A percentile compares a stretch with the other conserved stretches of the same genome.
These are phyloP conservation scores for Drosophila phalerata DNA, from an alignment of 2,888 invertebrate species.

Conservation along the genomic window DNA sequence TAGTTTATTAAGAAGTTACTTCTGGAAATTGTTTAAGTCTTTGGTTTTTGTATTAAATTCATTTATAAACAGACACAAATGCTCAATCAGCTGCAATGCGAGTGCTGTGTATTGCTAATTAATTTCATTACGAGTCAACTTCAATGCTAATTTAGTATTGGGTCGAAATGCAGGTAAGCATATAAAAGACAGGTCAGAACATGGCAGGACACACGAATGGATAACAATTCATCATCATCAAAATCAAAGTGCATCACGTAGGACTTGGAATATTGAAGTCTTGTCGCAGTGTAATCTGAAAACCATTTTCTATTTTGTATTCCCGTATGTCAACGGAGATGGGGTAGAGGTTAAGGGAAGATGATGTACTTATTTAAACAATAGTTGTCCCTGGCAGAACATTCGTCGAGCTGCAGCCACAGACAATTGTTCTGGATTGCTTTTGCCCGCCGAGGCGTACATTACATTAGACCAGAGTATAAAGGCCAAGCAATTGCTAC, in stretches of 20 bases:
- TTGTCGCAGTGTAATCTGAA: slow-evolving; percentile 51
- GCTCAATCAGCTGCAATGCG: slow-evolving; percentile 49
- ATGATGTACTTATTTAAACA: slow-evolving; percentile 63
- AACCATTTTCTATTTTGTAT: slow-evolving; percentile 67
- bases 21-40: not conserved
- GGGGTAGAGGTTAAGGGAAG: not conserved
- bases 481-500: slow-evolving; percentile 40
- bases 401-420: slow-evolving; percentile 35
- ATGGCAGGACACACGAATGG: slow-evolving; percentile 27
- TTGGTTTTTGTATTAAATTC: slow-evolving; percentile 23
- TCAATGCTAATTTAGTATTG: slow-evolving; percentile 51
- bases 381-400: slow-evolving; percentile 52
- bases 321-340: slow-evolving; percentile 49
- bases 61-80: slow-evolving; percentile 36
- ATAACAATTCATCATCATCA: slow-evolving; percentile 58
- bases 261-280: slow-evolving; percentile 47
- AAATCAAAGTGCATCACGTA: slow-evolving; percentile 54
- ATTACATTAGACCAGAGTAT: slow-evolving; percentile 56
- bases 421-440: slow-evolving; percentile 64
- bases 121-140: slow-evolving; percentile 49
- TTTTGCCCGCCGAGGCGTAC: slow-evolving; percentile 62
- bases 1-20: not conserved
- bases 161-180: slow-evolving; percentile 34
- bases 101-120: slow-evolving; percentile 44
- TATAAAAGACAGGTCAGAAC: slow-evolving; percentile 5